Conservation (phyloP, 2,797 vertebrate species). For the Tauraco hartlaubi region DNA sequence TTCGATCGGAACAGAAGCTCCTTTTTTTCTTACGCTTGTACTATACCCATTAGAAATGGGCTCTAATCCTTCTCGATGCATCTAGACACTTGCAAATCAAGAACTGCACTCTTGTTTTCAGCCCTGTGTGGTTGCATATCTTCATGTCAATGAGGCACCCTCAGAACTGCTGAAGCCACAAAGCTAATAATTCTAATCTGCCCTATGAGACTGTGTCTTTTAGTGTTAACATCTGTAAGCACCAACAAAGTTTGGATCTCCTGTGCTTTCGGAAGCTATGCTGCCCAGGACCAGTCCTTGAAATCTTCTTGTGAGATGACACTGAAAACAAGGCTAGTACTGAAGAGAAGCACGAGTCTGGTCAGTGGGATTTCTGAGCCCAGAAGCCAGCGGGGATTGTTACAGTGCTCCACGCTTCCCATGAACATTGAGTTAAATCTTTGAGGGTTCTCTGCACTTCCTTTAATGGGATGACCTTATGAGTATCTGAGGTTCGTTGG, state of each 20-base stretch:
- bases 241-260: not conserved
- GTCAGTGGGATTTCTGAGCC: not conserved
- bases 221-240: not conserved
- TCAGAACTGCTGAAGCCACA: not conserved
- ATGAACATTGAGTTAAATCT: not conserved
- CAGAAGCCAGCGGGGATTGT: not conserved
- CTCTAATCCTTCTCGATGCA: not conserved
- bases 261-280: not conserved
- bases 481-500: not conserved
- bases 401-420: not conserved
- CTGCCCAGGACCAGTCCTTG: not conserved
- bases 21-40: not conserved
- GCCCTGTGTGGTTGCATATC: not conserved
- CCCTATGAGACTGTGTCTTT: not conserved
- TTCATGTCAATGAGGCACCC: not conserved
- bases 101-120: not conserved
- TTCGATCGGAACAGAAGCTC: not conserved
- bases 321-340: not conserved
- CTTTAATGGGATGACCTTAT: not conserved
- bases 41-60: not conserved
- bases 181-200: not conserved
- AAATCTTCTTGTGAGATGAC: not conserved
- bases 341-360: not conserved
- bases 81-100: not conserved
- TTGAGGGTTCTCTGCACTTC: not conserved